Conservation (phyloP, 2,888 invertebrate genomes). For the Spilosoma lubricipeda region DNA sequence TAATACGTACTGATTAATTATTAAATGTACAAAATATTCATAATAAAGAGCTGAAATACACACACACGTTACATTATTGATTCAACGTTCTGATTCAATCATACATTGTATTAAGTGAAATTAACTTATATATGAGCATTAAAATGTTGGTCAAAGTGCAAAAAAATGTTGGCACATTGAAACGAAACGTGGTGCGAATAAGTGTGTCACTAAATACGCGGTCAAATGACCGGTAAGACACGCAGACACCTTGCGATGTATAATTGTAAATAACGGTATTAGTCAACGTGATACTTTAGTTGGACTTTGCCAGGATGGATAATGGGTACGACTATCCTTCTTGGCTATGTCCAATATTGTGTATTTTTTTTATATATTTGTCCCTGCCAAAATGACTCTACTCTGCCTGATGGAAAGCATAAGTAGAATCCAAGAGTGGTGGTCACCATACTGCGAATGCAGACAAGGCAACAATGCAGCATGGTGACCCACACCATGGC, state of each 20-base stretch:
- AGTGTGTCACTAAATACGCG: constrained; percentile 6
- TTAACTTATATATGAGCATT: background rate
- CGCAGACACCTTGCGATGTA: background rate
- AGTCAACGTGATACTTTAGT: background rate
- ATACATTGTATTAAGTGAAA: background rate
- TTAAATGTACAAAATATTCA: too few relatives aligned
- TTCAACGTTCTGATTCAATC: background rate
- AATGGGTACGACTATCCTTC: background rate
- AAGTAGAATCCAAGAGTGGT: too few relatives aligned
- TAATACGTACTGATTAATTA: too few relatives aligned
- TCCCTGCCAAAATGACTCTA: too few relatives aligned
- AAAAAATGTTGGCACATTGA: background rate
- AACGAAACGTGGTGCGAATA: background rate
- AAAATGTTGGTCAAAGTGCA: background rate
- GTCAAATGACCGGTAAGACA: constrained; percentile 1
- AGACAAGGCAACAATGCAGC: too few relatives aligned
- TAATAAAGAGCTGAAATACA: background rate
- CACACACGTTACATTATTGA: background rate
- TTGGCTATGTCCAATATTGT: background rate
- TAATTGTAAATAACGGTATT: constrained; percentile 9
- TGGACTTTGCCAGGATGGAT: background rate
- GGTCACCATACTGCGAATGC: too few relatives aligned
- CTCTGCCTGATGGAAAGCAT: too few relatives aligned
- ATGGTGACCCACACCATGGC: too few relatives aligned
- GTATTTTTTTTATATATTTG: too few relatives aligned